Evolutionary conservation across 2,113 vertebrate species (phyloP).

Genomic region (Protobothrops flavoviridis): DNA sequence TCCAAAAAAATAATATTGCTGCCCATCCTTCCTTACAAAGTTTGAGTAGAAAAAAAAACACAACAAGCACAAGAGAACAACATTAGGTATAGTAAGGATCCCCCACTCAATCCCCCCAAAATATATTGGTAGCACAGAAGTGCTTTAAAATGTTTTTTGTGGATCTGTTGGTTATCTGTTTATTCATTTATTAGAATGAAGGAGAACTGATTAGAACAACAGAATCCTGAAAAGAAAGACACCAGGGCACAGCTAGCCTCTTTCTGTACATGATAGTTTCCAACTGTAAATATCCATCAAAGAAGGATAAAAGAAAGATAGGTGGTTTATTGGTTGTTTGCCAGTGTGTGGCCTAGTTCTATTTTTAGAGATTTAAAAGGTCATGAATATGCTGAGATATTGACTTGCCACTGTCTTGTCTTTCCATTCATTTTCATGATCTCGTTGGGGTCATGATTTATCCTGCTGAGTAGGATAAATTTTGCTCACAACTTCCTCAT

Average conservation of each 20-base stretch:
- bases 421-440: neutral
- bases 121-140: neutral
- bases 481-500: neutral
- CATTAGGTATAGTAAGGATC: neutral
- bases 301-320: neutral
- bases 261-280: neutral
- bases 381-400: neutral
- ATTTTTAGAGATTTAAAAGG: neutral
- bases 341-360: neutral
- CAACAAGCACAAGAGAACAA: constrained; percentile 17
- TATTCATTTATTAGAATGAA: neutral
- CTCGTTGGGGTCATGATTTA: neutral
- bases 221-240: neutral
- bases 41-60: neutral
- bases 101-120: neutral
- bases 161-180: neutral
- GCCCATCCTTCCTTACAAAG: neutral
- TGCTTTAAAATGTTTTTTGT: neutral
- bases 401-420: neutral
- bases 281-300: neutral
- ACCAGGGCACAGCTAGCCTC: neutral
- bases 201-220: neutral
- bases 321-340: neutral
- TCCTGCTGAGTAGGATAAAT: neutral
- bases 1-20: neutral